Evolutionary conservation across 2,113 vertebrate species (phyloP).

Genomic region (Laticauda laticaudata): DNA sequence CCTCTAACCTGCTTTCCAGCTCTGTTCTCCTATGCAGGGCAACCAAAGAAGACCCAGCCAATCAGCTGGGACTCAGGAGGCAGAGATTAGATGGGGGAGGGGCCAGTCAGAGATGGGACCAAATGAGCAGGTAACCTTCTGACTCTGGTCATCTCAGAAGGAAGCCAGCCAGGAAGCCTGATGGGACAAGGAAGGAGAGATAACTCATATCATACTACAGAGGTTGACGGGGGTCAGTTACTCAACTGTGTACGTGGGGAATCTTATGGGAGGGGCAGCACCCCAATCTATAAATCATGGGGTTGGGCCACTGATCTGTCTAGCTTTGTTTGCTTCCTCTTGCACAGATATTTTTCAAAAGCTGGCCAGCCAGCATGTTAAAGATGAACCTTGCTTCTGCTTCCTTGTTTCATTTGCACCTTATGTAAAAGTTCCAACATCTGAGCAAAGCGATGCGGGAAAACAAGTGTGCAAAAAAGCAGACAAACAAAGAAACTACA

Average conservation of each 20-base stretch:
- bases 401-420: background rate
- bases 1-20: too few relatives aligned
- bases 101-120: too few relatives aligned
- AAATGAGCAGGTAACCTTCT: background rate
- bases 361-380: background rate
- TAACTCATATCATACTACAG: background rate
- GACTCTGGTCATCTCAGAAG: slow-evolving; percentile 15
- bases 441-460: background rate
- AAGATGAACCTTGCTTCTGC: background rate
- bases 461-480: background rate
- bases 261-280: background rate
- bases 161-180: background rate
- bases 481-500: background rate
- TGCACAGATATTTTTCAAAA: background rate
- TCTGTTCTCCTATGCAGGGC: too few relatives aligned
- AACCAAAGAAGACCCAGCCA: too few relatives aligned
- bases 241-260: background rate
- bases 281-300: background rate
- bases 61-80: too few relatives aligned
- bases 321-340: background rate
- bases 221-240: background rate
- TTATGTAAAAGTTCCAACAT: background rate
- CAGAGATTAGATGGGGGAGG: too few relatives aligned
- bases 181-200: background rate
- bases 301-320: background rate